Evolutionary conservation across 2,888 invertebrate genomes (phyloP).

Genomic region (Miltochrista miniata): DNA sequence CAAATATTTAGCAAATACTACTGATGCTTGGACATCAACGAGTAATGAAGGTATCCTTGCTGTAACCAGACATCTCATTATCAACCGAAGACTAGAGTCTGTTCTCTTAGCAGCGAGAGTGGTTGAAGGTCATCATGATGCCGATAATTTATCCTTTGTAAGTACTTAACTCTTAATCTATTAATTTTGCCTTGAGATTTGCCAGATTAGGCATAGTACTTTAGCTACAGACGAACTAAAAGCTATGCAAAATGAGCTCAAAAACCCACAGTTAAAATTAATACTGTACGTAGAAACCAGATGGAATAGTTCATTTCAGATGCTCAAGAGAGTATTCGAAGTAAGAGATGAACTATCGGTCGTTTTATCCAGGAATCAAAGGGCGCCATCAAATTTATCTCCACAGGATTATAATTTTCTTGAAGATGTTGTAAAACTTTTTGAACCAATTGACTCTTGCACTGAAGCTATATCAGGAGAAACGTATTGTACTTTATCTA

Average conservation of each 20-base stretch:
- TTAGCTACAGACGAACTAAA: slow-evolving; percentile 6
- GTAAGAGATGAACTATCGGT: slow-evolving; percentile 12
- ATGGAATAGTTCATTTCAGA: slow-evolving; percentile 11
- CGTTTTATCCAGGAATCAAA: slow-evolving; percentile 5
- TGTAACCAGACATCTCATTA: background rate
- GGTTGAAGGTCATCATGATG: too few relatives aligned
- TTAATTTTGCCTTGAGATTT: slow-evolving; percentile 8
- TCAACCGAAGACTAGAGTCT: background rate
- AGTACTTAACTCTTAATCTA: background rate
- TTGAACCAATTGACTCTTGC: slow-evolving; percentile 7
- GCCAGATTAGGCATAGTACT: slow-evolving; percentile 8
- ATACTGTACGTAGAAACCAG: slow-evolving; percentile 10
- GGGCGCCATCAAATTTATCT: slow-evolving; percentile 11
- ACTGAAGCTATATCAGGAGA: slow-evolving; percentile 14
- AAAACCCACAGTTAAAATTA: slow-evolving; percentile 8
- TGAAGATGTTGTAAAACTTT: slow-evolving; percentile 5
- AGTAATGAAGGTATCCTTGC: background rate
- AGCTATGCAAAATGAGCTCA: background rate
- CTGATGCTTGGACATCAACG: background rate
- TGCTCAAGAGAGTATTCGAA: slow-evolving; percentile 8
- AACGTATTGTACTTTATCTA: slow-evolving; percentile 3
- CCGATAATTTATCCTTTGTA: background rate
- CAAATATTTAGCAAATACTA: background rate
- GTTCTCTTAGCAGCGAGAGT: background rate
- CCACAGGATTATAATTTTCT: slow-evolving; percentile 9